phyloP scores from a whole-genome alignment of 2,888 invertebrate genomes.

The Flexamia atlantica region DNA sequence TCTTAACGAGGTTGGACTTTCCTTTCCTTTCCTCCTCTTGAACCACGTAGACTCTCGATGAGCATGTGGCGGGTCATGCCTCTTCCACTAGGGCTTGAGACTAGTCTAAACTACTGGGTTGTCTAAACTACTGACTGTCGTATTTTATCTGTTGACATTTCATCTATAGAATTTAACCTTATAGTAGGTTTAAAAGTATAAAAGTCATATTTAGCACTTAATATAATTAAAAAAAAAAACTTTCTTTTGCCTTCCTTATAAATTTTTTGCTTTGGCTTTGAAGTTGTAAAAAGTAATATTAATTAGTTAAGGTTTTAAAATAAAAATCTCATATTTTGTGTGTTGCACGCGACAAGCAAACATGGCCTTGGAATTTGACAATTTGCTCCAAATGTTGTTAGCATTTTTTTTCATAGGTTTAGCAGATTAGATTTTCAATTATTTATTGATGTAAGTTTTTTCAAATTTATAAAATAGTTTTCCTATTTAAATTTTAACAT shows the following conservation, averaged over 20 bases:
- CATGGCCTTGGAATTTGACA: not conserved
- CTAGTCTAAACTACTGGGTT: too few species aligned
- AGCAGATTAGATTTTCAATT: constrained; percentile 1
- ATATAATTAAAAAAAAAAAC: too few species aligned
- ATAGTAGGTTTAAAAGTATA: too few species aligned
- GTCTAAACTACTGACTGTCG: too few species aligned
- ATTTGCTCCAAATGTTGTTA: not conserved
- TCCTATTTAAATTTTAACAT: not conserved
- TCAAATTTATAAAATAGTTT: not conserved
- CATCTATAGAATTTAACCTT: too few species aligned
- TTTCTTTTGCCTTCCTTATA: constrained; percentile 2
- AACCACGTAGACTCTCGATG: too few species aligned
- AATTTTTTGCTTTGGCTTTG: constrained; percentile 6
- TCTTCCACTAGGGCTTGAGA: too few species aligned
- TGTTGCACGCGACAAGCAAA: constrained; percentile 7
- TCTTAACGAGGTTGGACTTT: too few species aligned
- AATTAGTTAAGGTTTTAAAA: not conserved
- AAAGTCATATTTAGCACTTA: too few species aligned
- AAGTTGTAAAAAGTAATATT: constrained; percentile 24
- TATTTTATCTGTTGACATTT: too few species aligned
- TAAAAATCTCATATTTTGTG: constrained; percentile 26
- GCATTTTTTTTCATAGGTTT: not conserved
- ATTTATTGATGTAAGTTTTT: not conserved
- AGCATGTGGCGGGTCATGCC: too few species aligned
- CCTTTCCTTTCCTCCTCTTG: too few species aligned